Base-by-base conservation (phyloP, 2,888 invertebrate genomes). In the Operophtera brumata region DNA sequence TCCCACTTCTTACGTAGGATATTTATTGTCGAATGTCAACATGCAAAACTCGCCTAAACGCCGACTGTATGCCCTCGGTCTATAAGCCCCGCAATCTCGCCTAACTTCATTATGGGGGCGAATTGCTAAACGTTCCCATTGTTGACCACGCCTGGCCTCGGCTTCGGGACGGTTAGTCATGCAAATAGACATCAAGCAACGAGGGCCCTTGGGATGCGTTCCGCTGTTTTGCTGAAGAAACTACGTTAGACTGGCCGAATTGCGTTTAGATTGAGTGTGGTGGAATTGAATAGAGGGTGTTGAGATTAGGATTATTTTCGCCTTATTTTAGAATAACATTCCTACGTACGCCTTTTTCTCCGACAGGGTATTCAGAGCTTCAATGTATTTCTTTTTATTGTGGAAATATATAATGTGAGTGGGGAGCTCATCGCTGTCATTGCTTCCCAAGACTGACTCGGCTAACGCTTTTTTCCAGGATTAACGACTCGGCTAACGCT, bases 91-190 rank as follows among this genome's bases (percentile, higher is more conserved):
- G 78, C 84, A 89, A 88, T 86, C 86, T 82, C 80, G 80, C 76
- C 83, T 86, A 89, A 87, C 87, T 88, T 86, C 84, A 84, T 89
- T 89, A 88, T 76, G 78, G 76, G 76, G 75, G 79, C 78, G 84
- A 85, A 86, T 86, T 80, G 86, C 86, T 86, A 84, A 88, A 84
- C 83, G 85, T 76, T 84, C 73, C 77, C 70, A 86, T 86, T 87
- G 84, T 85, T 83, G 84, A 80, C 82, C 81, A 79, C 77, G 75
- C 65, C 49, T 58, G 58, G 60, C 62, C 71, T 67, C 67, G 71
- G 73, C 70, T 76, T 76, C 72, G 73, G 77, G 75, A 77, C 71
- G 78, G 80, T 84, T 84, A 85, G 77, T 79, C 83, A 84, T 84
- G 84, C 84, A 86, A 86, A 83, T 86, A 84, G 78, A 76, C 79